These are phyloP conservation scores for Eupithecia exiguata DNA, from an alignment of 2,888 invertebrate genomes.

Conservation along the genomic window DNA sequence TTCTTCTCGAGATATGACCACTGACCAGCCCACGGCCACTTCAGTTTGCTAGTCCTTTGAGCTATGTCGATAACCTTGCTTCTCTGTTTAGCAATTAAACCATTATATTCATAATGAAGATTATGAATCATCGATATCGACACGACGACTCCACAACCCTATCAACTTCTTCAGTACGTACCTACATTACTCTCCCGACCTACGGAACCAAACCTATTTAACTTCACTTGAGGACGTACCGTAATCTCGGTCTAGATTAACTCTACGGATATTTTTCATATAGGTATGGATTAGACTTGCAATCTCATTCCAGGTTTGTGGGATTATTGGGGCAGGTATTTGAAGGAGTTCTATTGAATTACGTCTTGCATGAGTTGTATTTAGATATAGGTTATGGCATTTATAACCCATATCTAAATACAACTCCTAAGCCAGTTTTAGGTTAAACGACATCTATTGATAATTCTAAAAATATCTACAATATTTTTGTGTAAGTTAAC, in stretches of 20 bases:
- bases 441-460: too few species aligned
- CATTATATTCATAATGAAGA: background rate
- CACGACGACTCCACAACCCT: conserved; percentile 16
- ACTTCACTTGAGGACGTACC: conserved; percentile 57
- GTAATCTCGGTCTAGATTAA: conserved; percentile 61
- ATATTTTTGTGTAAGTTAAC: too few species aligned
- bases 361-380: too few species aligned
- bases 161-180: conserved; percentile 36
- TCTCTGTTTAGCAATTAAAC: too few species aligned
- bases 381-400: too few species aligned
- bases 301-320: conserved; percentile 3
- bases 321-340: background rate
- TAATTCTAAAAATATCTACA: too few species aligned
- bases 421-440: too few species aligned
- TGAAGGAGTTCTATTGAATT: background rate
- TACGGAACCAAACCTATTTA: conserved; percentile 69
- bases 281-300: conserved; percentile 22
- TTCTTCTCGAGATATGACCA: too few species aligned
- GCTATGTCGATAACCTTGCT: too few species aligned
- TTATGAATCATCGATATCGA: conserved; percentile 2
- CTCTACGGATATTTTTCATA: conserved; percentile 54
- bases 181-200: conserved; percentile 55
- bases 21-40: too few species aligned
- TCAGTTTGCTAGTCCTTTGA: too few species aligned
- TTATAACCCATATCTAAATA: too few species aligned